phyloP scores from a whole-genome alignment of 2,113 vertebrate genomes.

The Dryoscopus gambensis region DNA sequence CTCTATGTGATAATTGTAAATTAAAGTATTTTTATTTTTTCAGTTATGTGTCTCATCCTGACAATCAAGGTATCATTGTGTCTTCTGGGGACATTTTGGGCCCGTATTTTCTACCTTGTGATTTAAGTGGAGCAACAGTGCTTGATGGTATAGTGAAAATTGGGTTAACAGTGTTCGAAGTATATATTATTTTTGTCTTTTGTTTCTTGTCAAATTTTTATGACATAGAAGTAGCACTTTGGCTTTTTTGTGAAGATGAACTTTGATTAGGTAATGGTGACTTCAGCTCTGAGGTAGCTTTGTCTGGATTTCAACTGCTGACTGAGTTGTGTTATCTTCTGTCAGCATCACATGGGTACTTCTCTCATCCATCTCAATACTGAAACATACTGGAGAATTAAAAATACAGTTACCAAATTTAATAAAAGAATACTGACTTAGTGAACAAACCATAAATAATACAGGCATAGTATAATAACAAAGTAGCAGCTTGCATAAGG shows the following conservation, averaged over 20 bases:
- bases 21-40: not conserved
- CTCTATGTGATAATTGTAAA: not conserved
- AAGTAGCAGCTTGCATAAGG: not conserved
- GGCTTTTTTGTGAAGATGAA: not conserved
- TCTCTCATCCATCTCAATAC: not conserved
- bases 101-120: not conserved
- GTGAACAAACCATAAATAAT: slow-evolving; percentile 19
- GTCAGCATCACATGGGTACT: not conserved
- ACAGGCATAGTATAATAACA: not conserved
- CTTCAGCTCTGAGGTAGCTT: not conserved
- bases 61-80: not conserved
- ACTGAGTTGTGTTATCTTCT: not conserved
- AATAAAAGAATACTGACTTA: not conserved
- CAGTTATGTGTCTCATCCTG: not conserved
- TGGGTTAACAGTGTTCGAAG: not conserved
- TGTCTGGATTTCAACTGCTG: not conserved
- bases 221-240: not conserved
- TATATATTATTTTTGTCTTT: not conserved
- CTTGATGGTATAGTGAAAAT: not conserved
- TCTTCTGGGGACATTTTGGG: not conserved
- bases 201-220: not conserved
- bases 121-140: not conserved
- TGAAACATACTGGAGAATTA: not conserved
- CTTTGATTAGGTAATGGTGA: not conserved
- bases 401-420: not conserved